Evolutionary conservation across 35 echinoderm and acorn worm genomes (phyloP), one percentile per base, ranked within the genome.

Genomic region (Ptychodera flava): DNA sequence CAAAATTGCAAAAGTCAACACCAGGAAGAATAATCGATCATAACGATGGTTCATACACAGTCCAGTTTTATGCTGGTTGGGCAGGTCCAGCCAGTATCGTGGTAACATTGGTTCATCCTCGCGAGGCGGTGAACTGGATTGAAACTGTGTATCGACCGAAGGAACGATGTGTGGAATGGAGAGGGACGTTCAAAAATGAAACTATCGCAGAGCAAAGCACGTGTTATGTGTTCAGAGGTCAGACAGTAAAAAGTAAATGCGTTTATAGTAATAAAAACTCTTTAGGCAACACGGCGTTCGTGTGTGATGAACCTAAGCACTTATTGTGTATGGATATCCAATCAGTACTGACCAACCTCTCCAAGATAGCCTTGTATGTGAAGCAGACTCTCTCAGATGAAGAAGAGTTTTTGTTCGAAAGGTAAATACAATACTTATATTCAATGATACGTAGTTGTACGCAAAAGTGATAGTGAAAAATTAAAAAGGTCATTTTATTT

Each of bases 31-130:
- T 89, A 16, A 30, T 89, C 29, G 91, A 92, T 36, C 82, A 92
- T 76, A 15, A 78, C 28, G 89, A 92, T 31, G 91, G 91, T 1
- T 53, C 91, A 1, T 92, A 92, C 87, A 92, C 82, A 31, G 37
- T 92, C 32, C 85, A 84, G 16, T 84, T 92, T n/a, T 85, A 79
- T 35, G 87, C 86, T 28, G 82, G 86, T 32, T 92, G 91, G 91
- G 53, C 32, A 15, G 87, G 87, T 1, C 33, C 78, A 0, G 86
- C 85, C 0, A 78, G 29, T 28, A 77, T 92, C 35, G 16, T 30
- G 33, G 36, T 92, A 12, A 92, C 30, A 28, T 77, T 92, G 1
- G 91, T 85, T 0, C 81, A 78, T 36, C 33, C 91, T 0, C 84
- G 86, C 31, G 81, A 88, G 30, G 86, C 87, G 30, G 38, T 79